phyloP scores from a whole-genome alignment of 1,140 invertebrate species.

The Brachionus plicatilis region DNA sequence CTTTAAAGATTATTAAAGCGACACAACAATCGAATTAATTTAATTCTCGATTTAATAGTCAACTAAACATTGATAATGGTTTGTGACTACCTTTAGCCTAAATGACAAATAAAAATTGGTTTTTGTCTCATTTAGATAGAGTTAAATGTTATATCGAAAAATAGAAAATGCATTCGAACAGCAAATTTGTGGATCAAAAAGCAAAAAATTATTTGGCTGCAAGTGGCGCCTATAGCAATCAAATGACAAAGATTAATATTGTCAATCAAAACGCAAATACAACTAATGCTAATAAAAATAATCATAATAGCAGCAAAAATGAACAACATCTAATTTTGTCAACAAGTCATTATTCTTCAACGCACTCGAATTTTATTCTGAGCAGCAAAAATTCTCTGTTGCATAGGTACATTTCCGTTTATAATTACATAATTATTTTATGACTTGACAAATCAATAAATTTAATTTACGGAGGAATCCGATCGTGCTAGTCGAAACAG shows the following conservation, averaged over 20 bases:
- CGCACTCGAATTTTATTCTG: not conserved
- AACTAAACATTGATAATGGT: not conserved
- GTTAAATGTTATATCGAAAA: not conserved
- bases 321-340: not conserved
- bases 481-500: not conserved
- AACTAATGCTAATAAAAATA: not conserved
- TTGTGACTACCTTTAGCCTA: not conserved
- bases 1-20: not conserved
- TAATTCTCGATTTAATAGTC: not conserved
- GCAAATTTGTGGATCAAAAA: not conserved
- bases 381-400: not conserved
- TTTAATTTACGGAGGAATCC: not conserved
- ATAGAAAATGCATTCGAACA: not conserved
- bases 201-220: not conserved
- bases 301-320: constrained; percentile 7
- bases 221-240: not conserved
- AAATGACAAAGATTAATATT: constrained; percentile 17
- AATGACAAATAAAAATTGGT: not conserved
- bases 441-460: not conserved
- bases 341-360: not conserved
- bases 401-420: constrained; percentile 31
- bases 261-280: not conserved
- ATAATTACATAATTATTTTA: constrained; percentile 11
- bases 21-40: not conserved
- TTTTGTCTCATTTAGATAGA: not conserved